These are phyloP conservation scores for Stenchaetothrips biformis DNA, from an alignment of 2,888 invertebrate species.

Conservation along the genomic window DNA sequence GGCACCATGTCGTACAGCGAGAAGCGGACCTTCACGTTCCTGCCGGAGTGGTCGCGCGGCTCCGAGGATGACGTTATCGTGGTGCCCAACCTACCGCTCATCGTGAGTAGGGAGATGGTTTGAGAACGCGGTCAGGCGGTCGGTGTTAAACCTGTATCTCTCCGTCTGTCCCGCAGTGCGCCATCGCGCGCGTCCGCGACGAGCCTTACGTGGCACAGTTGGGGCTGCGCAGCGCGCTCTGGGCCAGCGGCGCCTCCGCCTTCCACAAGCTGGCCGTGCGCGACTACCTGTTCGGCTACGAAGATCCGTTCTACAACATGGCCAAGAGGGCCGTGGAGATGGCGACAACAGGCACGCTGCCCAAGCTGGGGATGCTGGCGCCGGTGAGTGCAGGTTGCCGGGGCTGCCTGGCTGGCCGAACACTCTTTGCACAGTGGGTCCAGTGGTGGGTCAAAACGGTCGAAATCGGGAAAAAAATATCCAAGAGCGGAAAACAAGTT, in stretches of 20 bases:
- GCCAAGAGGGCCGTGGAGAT: slow-evolving; percentile 50
- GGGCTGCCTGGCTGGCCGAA: too few relatives aligned
- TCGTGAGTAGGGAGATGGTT: slow-evolving; percentile 51
- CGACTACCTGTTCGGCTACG: slow-evolving; percentile 68
- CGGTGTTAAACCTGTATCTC: not conserved
- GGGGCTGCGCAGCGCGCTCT: slow-evolving; percentile 15
- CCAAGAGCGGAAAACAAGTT: too few relatives aligned
- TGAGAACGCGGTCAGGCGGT: too few relatives aligned
- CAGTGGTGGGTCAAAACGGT: too few relatives aligned
- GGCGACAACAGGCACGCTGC: slow-evolving; percentile 48
- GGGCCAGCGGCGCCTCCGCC: not conserved
- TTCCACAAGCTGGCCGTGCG: slow-evolving; percentile 4
- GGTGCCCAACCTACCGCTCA: slow-evolving; percentile 71
- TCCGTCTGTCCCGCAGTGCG: slow-evolving; percentile 29
- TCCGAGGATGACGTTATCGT: slow-evolving; percentile 56
- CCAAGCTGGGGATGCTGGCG: slow-evolving; percentile 62
- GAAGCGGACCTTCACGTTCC: slow-evolving; percentile 59
- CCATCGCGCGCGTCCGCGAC: slow-evolving; percentile 21
- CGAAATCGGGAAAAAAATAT: too few relatives aligned
- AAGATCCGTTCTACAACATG: slow-evolving; percentile 54
- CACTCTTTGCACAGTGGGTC: too few relatives aligned
- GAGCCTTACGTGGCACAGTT: slow-evolving; percentile 4
- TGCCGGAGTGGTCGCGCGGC: slow-evolving; percentile 57
- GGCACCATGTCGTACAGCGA: slow-evolving; percentile 64
- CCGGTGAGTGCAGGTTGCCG: slow-evolving; percentile 51